Evolutionary conservation across 2,113 vertebrate genomes (phyloP).

Genomic region (Nettapus auritus): DNA sequence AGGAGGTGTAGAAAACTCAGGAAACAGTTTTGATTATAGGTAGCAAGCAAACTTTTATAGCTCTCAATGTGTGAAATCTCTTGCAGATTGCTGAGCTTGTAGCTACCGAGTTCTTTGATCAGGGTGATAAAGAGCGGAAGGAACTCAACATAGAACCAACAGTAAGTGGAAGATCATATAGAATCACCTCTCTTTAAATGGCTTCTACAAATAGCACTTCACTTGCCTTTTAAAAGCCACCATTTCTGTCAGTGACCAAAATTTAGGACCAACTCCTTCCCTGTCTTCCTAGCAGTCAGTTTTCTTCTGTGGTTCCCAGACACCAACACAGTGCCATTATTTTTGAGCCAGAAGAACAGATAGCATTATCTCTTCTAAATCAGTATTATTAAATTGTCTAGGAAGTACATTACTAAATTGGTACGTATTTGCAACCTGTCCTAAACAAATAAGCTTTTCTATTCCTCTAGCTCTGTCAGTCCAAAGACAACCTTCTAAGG

Average conservation of each 20-base stretch:
- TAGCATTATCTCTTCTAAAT: not conserved
- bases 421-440: not conserved
- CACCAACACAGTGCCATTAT: not conserved
- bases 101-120: slow-evolving; percentile 96
- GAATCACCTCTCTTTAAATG: not conserved
- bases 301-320: not conserved
- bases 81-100: slow-evolving; percentile 95
- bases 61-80: not conserved
- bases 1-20: not conserved
- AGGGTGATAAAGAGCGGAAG: slow-evolving; percentile 94
- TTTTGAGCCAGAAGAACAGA: not conserved
- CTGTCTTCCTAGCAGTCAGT: not conserved
- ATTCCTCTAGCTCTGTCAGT: not conserved
- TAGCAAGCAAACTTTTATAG: not conserved
- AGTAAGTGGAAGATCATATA: slow-evolving; percentile 77
- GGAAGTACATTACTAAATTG: not conserved
- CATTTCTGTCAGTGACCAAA: not conserved
- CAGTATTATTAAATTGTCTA: not conserved
- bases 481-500: not conserved
- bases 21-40: not conserved
- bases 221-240: not conserved
- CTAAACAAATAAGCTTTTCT: not conserved
- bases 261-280: not conserved
- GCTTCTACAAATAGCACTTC: not conserved
- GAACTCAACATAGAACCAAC: slow-evolving; percentile 96